These are phyloP conservation scores for Boleophthalmus pectinirostris DNA, from an alignment of 2,113 vertebrate species.

Conservation along the genomic window DNA sequence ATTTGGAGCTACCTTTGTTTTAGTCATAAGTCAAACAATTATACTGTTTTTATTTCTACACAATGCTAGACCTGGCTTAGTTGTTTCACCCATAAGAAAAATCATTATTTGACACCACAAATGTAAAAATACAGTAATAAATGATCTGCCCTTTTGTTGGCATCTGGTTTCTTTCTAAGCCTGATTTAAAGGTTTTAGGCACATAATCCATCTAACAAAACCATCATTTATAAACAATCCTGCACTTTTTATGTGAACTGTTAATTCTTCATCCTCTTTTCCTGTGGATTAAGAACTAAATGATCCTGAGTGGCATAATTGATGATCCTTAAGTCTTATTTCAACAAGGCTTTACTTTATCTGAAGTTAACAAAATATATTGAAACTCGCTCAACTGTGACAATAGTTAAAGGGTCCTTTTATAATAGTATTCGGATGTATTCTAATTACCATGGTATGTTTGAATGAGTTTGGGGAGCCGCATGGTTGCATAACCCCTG, in stretches of 20 bases:
- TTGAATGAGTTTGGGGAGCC: slow-evolving; percentile 47
- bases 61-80: not conserved
- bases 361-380: slow-evolving; percentile 37
- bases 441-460: slow-evolving; percentile 40
- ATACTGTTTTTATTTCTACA: not conserved
- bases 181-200: not conserved
- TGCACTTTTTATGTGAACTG: slow-evolving; percentile 11
- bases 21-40: not conserved
- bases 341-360: slow-evolving; percentile 43
- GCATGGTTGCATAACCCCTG: slow-evolving; percentile 55
- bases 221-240: slow-evolving; percentile 2
- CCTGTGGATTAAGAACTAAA: slow-evolving; percentile 14
- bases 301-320: slow-evolving; percentile 49
- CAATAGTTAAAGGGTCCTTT: slow-evolving; percentile 5
- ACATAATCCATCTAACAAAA: slow-evolving; percentile 12
- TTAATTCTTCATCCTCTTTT: slow-evolving; percentile 29
- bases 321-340: slow-evolving; percentile 28
- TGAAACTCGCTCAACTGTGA: slow-evolving; percentile 32
- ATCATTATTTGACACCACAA: not conserved
- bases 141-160: not conserved
- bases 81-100: not conserved
- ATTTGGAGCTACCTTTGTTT: slow-evolving; percentile 2
- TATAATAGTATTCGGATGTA: slow-evolving; percentile 9
- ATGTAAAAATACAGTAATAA: not conserved
- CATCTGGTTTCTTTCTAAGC: slow-evolving; percentile 31